Evolutionary conservation across 2,113 vertebrate genomes (phyloP).

Genomic region (Oncorhynchus kisutch): DNA sequence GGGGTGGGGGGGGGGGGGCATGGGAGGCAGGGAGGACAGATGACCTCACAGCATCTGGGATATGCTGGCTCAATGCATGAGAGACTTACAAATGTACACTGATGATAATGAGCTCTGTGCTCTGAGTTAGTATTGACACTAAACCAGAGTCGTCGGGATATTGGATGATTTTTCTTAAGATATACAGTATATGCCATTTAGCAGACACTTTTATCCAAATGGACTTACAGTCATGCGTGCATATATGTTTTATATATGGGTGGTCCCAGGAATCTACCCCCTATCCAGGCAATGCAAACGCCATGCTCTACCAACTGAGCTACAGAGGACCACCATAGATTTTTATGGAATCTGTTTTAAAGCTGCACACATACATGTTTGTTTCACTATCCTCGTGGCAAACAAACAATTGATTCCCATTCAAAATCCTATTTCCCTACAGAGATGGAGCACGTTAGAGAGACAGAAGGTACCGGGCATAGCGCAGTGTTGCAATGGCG

Average conservation of each 20-base stretch:
- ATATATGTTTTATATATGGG: too few species aligned
- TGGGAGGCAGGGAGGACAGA: slow-evolving; percentile 32
- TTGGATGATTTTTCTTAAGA: slow-evolving; percentile 30
- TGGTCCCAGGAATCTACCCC: too few species aligned
- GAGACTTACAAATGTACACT: slow-evolving; percentile 30
- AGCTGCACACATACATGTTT: slow-evolving; percentile 5
- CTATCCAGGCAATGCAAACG: too few species aligned
- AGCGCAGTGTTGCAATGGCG: too few species aligned
- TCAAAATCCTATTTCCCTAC: too few species aligned
- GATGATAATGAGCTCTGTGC: slow-evolving; percentile 35
- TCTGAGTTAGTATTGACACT: slow-evolving; percentile 8
- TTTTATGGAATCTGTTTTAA: too few species aligned
- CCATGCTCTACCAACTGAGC: too few species aligned
- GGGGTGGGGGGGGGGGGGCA: slow-evolving; percentile 9
- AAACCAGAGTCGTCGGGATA: neutral
- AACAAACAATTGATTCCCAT: too few species aligned
- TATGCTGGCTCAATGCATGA: slow-evolving; percentile 39
- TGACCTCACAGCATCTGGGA: slow-evolving; percentile 51
- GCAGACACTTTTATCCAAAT: slow-evolving; percentile 8
- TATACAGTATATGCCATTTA: slow-evolving; percentile 40
- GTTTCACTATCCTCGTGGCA: too few species aligned
- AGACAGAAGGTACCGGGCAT: too few species aligned
- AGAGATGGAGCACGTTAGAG: too few species aligned
- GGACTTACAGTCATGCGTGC: slow-evolving; percentile 25
- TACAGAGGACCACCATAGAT: too few species aligned